phyloP scores from a whole-genome alignment of 1,140 invertebrate genomes.

The Rhopalosiphum padi region DNA sequence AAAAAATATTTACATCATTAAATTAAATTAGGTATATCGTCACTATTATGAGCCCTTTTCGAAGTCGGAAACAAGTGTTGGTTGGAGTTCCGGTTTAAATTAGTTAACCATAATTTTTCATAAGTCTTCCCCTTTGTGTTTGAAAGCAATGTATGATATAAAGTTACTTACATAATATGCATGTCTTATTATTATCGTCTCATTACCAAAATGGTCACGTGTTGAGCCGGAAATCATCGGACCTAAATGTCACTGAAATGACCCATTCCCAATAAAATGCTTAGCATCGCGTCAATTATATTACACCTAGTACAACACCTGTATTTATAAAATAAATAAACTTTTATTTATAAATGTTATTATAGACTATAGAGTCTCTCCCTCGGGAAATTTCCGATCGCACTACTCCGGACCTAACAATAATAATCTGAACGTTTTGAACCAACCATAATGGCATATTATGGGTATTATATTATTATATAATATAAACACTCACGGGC shows the following conservation, averaged over 20 bases:
- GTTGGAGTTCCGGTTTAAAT: too few relatives aligned
- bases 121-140: too few relatives aligned
- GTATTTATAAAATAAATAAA: neutral
- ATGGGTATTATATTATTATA: neutral
- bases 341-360: neutral
- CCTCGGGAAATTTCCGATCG: neutral
- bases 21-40: too few relatives aligned
- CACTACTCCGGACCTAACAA: neutral
- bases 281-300: neutral
- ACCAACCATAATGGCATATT: neutral
- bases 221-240: neutral
- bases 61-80: too few relatives aligned
- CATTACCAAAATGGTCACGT: neutral
- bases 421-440: neutral
- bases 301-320: neutral
- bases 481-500: neutral
- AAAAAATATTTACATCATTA: too few relatives aligned
- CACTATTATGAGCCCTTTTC: too few relatives aligned
- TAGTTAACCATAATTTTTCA: too few relatives aligned
- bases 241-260: neutral
- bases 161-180: too few relatives aligned
- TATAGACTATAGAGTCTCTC: neutral
- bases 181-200: too few relatives aligned
- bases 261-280: too few relatives aligned
- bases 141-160: too few relatives aligned